A percentile compares a stretch with the other conserved stretches of the same genome.
phyloP scores from a whole-genome alignment of 2,888 invertebrate species.

The Smittia sp. region DNA sequence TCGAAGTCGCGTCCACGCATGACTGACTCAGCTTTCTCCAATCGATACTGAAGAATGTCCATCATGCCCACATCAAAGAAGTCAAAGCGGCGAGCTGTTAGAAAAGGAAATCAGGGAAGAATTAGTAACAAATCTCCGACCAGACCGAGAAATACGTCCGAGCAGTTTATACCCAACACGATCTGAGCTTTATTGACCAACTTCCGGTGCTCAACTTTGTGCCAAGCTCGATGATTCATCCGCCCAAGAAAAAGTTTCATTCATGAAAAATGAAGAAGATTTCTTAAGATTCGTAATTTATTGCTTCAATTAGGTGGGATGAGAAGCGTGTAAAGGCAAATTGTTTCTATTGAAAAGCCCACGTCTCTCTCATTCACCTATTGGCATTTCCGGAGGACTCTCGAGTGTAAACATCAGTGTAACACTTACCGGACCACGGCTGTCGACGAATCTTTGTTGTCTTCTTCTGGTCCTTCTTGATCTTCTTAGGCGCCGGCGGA shows the following conservation, averaged over 20 bases:
- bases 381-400: constrained; percentile 25
- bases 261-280: not conserved
- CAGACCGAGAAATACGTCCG: not conserved
- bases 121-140: too few species aligned
- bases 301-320: constrained; percentile 29
- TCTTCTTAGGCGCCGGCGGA: constrained; percentile 72
- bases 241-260: not conserved
- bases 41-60: constrained; percentile 84
- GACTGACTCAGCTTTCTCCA: constrained; percentile 65
- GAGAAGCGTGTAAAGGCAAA: not conserved
- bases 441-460: constrained; percentile 80
- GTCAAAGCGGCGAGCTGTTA: constrained; percentile 85
- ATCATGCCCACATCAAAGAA: constrained; percentile 90
- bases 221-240: not conserved
- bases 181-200: not conserved
- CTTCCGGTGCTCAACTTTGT: not conserved
- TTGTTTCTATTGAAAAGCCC: not conserved
- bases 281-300: not conserved
- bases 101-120: not conserved
- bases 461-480: constrained; percentile 84
- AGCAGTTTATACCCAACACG: not conserved
- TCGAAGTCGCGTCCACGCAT: constrained; percentile 64
- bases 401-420: too few species aligned
- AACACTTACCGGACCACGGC: constrained; percentile 82
- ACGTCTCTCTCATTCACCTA: constrained; percentile 1